Base-by-base conservation (phyloP, 2,797 vertebrate species). In the Spinibarbus caldwelli region DNA sequence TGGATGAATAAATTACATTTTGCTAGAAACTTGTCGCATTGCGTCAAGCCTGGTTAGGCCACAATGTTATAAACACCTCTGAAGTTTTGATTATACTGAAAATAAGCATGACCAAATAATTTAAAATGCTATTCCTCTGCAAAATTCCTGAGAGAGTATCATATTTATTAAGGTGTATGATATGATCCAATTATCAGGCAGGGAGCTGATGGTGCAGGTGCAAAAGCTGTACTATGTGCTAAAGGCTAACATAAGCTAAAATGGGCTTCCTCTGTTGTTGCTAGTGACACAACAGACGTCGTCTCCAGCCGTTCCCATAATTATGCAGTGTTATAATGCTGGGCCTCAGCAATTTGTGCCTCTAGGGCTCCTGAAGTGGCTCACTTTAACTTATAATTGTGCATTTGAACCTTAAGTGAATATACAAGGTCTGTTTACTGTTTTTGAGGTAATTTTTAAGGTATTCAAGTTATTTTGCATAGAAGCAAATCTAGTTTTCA, bases 281-380 rank as follows among this genome's bases (percentile, higher is more conserved):
- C 41, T 59, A 57, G 8, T 19, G 76, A 68, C 29, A 71, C 10
- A 38, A 47, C 49, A 45, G 49, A 43, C 64, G 47, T 67, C 59
- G 67, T 68, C 73, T 84, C 36, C 49, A 68, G 75, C 23, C 6
- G n/a, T 36, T 80, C 68, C 68, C 45, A 31, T 80, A 73, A 80
- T 80, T 66, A 72, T 66, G 54, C 77, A 73, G 66, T 49, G 41
- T 85, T 45, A 79, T 85, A 85, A 85, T 59, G 29, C 83, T 85
- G 14, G 49, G 49, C 21, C 76, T 85, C 76, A 72, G 84, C 66
- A 79, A 79, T 85, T 79, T 80, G 49, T 71, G 76, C 67, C 67
- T 85, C 52, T 72, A 14, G 77, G 67, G 77, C 26, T 79, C 41
- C 66, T 43, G 73, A 70, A 67, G 82, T n/a, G 11, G 47, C 68